Conservation (phyloP, 2,797 vertebrate genomes). For the Mycteria americana region DNA sequence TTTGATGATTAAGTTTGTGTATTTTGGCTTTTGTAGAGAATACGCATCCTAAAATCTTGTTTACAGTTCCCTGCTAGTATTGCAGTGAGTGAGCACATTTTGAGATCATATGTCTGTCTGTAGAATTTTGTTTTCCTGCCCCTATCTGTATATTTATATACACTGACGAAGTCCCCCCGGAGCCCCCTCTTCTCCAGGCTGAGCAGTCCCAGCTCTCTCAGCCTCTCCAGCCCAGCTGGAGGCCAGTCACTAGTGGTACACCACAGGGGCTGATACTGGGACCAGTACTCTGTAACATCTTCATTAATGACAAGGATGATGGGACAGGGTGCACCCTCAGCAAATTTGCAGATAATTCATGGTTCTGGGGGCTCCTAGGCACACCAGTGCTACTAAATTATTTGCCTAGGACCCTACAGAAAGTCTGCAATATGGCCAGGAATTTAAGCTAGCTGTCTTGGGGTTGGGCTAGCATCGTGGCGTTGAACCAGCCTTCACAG, state of each 20-base stretch:
- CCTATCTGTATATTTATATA: background rate
- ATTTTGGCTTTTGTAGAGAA: background rate
- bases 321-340: background rate
- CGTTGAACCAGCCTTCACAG: background rate
- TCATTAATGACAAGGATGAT: background rate
- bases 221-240: background rate
- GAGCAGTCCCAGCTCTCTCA: background rate
- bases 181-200: background rate
- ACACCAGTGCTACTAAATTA: background rate
- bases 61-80: background rate
- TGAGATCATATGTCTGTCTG: background rate
- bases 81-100: background rate
- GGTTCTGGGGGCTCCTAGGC: background rate
- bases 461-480: background rate
- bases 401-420: background rate
- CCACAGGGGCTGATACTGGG: too few relatives aligned
- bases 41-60: background rate
- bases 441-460: background rate
- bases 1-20: background rate
- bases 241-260: background rate
- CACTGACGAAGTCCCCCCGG: background rate
- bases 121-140: background rate
- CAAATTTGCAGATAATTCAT: background rate
- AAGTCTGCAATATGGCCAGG: background rate
- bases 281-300: background rate